Percentiles rank a stretch among this genome's conserved stretches.
phyloP scores from a whole-genome alignment of 92 coral and sea anemone species.

The Palythoa grandiflora region DNA sequence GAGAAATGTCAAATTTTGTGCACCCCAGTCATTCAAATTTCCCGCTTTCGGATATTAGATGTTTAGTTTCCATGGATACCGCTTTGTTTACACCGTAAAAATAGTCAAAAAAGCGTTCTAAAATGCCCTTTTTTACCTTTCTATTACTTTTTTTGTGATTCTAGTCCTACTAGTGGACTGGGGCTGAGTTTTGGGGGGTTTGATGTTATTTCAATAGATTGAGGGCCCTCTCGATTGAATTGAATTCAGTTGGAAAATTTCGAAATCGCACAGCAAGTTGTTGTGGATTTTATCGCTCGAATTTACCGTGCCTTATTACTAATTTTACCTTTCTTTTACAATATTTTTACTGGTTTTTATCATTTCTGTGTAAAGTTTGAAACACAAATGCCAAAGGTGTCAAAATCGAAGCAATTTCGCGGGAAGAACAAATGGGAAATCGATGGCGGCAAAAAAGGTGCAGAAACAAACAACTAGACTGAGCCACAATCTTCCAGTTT shows the following conservation, averaged over 20 bases:
- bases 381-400: conserved; percentile 5
- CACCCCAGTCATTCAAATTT: conserved; percentile 26
- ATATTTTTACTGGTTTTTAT: background rate
- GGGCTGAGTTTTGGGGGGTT: background rate
- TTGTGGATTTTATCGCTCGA: conserved; percentile 1
- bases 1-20: conserved; percentile 27
- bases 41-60: conserved; percentile 17
- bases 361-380: conserved; percentile 10
- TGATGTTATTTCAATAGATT: conserved; percentile 22
- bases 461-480: conserved; percentile 11
- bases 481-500: conserved; percentile 9
- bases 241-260: conserved; percentile 1
- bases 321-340: conserved; percentile 5
- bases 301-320: background rate
- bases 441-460: background rate
- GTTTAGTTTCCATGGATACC: conserved; percentile 28
- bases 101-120: conserved; percentile 11
- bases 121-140: background rate
- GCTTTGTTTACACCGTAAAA: conserved; percentile 14
- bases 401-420: conserved; percentile 1
- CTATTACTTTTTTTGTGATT: conserved; percentile 17
- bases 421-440: background rate
- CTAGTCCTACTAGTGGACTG: conserved; percentile 7
- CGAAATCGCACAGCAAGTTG: conserved; percentile 7
- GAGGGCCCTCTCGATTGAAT: background rate